These are phyloP conservation scores for Colletes latitarsis DNA, from an alignment of 1,140 invertebrate species.

Conservation along the genomic window DNA sequence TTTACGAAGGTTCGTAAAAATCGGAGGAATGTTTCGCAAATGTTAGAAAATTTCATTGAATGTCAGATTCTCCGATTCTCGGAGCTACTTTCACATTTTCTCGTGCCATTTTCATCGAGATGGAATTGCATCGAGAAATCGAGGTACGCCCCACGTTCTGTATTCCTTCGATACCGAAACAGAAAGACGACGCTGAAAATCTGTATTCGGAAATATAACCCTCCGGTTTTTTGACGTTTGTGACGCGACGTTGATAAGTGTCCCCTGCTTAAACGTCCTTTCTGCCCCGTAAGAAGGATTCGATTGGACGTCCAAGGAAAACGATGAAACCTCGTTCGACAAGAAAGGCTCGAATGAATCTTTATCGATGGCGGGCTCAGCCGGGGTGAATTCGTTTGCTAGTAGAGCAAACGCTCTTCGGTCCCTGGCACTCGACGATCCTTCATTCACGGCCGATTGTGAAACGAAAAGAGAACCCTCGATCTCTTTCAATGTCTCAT, in stretches of 20 bases:
- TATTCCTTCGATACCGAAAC: no score
- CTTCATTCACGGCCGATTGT: neutral
- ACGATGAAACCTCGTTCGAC: neutral
- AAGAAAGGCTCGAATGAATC: neutral
- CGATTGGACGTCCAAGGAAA: neutral
- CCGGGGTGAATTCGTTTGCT: slow-evolving; percentile 4
- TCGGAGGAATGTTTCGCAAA: no score
- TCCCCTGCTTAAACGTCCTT: neutral
- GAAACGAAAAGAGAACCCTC: slow-evolving; percentile 26
- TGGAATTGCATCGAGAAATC: no score
- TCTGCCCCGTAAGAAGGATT: neutral
- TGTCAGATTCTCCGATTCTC: no score
- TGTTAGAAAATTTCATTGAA: no score
- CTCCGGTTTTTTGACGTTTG: no score
- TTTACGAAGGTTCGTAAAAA: no score
- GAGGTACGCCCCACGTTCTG: neutral
- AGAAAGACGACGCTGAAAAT: no score
- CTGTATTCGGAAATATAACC: no score
- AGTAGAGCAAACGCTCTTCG: neutral
- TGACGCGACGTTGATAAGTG: neutral
- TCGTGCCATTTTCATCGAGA: no score
- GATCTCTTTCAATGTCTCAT: slow-evolving; percentile 49
- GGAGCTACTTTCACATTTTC: no score
- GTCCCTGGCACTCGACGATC: neutral
- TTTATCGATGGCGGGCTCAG: slow-evolving; percentile 4